These are phyloP conservation scores for Oligia fasciuncula DNA, from an alignment of 2,888 invertebrate genomes.

Conservation along the genomic window DNA sequence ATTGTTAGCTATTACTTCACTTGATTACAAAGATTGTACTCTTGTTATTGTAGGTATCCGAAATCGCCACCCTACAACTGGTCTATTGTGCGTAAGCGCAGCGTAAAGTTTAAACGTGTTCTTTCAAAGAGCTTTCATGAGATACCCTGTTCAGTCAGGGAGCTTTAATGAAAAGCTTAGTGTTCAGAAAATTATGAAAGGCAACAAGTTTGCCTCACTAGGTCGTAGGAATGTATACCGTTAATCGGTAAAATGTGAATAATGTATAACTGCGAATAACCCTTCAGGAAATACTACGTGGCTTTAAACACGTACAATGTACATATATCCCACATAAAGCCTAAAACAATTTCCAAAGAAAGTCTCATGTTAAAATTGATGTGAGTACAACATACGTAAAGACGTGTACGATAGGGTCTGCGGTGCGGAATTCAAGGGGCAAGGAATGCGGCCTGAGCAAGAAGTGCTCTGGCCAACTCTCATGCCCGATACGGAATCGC, in stretches of 20 bases:
- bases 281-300: background rate
- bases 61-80: background rate
- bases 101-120: background rate
- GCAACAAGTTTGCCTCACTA: background rate
- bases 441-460: slow-evolving; percentile 83
- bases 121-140: background rate
- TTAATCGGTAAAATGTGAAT: background rate
- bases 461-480: slow-evolving; percentile 76
- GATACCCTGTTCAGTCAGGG: background rate
- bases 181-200: background rate
- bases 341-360: slow-evolving; percentile 32
- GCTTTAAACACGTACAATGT: background rate
- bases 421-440: slow-evolving; percentile 80
- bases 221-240: background rate
- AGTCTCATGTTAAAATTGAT: slow-evolving; percentile 47
- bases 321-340: background rate
- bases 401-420: slow-evolving; percentile 61
- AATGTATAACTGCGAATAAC: background rate
- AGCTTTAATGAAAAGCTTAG: background rate
- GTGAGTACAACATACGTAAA: slow-evolving; percentile 56
- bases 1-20: background rate
- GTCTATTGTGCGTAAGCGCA: background rate
- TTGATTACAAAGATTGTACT: background rate
- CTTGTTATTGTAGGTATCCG: background rate
- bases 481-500: slow-evolving; percentile 67